These are phyloP conservation scores for Artibeus jamaicensis DNA, from an alignment of 2,797 vertebrate genomes.

Conservation along the genomic window DNA sequence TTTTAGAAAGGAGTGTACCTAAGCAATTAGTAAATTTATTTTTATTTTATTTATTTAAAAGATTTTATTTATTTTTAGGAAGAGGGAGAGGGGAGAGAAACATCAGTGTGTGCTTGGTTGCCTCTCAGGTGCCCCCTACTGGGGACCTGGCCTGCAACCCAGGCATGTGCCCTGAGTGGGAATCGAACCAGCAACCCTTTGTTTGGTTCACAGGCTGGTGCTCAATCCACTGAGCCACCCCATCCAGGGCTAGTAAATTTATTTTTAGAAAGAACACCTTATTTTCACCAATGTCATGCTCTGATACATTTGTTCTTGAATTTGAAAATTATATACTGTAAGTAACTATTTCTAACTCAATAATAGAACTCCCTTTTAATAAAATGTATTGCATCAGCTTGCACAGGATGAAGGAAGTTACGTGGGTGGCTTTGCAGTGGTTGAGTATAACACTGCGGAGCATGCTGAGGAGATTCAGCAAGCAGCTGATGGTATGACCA, in stretches of 20 bases:
- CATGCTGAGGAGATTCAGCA: slow-evolving; percentile 91
- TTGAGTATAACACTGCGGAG: slow-evolving; percentile 93
- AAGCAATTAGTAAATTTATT: not conserved
- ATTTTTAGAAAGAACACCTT: not conserved
- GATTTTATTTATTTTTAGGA: too few relatives aligned
- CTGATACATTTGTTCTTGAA: not conserved
- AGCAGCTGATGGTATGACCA: slow-evolving; percentile 84
- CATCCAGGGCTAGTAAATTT: too few relatives aligned
- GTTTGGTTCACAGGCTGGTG: too few relatives aligned
- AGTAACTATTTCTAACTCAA: not conserved
- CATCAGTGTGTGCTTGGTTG: too few relatives aligned
- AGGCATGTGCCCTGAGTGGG: too few relatives aligned
- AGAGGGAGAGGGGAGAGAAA: too few relatives aligned
- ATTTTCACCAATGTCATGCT: not conserved
- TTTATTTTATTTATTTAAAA: too few relatives aligned
- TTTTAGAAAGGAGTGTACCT: not conserved
- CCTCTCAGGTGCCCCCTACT: too few relatives aligned
- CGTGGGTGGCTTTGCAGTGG: slow-evolving; percentile 91
- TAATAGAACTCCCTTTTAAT: slow-evolving; percentile 33
- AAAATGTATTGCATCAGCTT: slow-evolving; percentile 83
- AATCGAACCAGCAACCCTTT: too few relatives aligned
- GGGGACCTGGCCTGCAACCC: too few relatives aligned
- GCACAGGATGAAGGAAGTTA: slow-evolving; percentile 94
- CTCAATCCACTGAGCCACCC: too few relatives aligned
- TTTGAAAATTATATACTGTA: not conserved